Conservation (phyloP, 2,113 vertebrate genomes). For the Sarotherodon lohbergeri region DNA sequence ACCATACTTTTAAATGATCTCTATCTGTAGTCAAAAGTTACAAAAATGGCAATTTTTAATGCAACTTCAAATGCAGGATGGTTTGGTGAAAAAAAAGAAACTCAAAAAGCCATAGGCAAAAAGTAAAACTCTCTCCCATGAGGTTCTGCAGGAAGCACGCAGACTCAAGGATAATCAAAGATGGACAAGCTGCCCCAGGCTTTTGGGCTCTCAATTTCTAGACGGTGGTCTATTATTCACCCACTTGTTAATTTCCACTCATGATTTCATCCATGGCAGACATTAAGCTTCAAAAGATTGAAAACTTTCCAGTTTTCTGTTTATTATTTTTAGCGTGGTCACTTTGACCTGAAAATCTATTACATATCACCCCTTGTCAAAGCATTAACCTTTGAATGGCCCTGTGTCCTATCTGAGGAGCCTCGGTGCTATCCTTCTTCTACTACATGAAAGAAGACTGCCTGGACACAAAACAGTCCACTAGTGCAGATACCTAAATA, state of each 20-base stretch:
- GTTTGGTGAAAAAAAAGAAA: neutral
- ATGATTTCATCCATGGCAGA: neutral
- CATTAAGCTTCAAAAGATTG: neutral
- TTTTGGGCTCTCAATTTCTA: neutral
- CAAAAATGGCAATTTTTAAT: fast-evolving
- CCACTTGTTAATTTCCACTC: neutral
- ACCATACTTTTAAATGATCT: neutral
- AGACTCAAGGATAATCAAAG: neutral
- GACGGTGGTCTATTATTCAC: neutral
- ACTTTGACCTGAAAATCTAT: neutral
- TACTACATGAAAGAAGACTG: neutral
- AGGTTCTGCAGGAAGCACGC: fast-evolving
- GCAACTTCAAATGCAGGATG: neutral
- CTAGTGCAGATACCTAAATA: neutral
- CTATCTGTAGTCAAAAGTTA: too few species aligned
- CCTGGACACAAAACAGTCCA: neutral
- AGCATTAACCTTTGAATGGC: neutral
- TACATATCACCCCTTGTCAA: neutral
- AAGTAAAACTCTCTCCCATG: neutral
- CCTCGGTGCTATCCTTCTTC: neutral
- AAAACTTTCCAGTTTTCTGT: neutral
- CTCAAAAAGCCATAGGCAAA: neutral
- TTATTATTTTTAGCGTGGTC: neutral
- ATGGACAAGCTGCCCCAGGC: neutral
- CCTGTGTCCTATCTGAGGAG: neutral